Percentiles rank a stretch among this genome's conserved stretches.
Evolutionary conservation across 2,113 vertebrate genomes (phyloP).

Genomic region (Spheniscus mendiculus): DNA sequence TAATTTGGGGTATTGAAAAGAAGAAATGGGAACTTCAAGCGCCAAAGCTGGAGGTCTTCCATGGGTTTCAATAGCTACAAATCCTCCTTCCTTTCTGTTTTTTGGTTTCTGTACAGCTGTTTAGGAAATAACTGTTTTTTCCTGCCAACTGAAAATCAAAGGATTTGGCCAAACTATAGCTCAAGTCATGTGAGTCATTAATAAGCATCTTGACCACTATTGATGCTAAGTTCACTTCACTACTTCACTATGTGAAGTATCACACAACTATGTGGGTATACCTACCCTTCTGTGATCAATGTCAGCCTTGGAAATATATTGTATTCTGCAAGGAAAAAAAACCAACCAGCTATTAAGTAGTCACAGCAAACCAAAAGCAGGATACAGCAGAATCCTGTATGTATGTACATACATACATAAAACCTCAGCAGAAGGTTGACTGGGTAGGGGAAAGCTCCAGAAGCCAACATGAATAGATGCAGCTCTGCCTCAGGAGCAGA

Average conservation of each 20-base stretch:
- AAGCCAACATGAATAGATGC: not conserved
- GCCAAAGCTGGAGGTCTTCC: conserved; percentile 30
- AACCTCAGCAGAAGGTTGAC: not conserved
- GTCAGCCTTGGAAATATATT: not conserved
- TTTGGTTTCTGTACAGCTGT: not conserved
- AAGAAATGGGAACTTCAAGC: not conserved
- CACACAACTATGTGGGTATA: not conserved
- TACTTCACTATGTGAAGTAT: not conserved
- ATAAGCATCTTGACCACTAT: not conserved
- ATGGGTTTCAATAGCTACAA: conserved; percentile 13
- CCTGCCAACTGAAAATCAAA: conserved; percentile 30
- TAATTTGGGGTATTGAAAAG: conserved; percentile 23
- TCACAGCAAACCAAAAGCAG: not conserved
- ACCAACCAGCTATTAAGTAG: not conserved
- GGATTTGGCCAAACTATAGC: not conserved
- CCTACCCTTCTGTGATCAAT: not conserved
- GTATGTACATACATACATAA: not conserved
- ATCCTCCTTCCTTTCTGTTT: not conserved
- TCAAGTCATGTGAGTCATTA: not conserved
- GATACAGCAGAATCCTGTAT: not conserved
- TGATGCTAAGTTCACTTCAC: not conserved
- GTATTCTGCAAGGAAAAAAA: not conserved
- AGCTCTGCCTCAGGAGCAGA: not conserved
- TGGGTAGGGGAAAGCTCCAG: not conserved
- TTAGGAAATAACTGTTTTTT: conserved; percentile 9